These are phyloP conservation scores for Dermatemys mawii DNA, from an alignment of 2,113 vertebrate genomes.

Conservation along the genomic window DNA sequence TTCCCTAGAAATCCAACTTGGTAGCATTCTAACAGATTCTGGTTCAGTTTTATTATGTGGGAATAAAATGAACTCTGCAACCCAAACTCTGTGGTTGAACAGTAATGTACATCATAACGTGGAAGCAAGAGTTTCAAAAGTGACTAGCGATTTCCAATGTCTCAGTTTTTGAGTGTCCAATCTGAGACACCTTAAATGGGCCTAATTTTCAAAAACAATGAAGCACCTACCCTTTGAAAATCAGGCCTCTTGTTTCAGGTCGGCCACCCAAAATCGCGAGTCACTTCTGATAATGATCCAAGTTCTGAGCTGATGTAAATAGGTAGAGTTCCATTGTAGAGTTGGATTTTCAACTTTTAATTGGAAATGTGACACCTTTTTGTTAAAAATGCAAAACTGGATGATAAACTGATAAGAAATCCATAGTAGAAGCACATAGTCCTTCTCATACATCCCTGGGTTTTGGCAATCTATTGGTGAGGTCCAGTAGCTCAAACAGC, in stretches of 20 bases:
- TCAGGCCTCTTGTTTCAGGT: neutral
- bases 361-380: neutral
- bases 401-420: neutral
- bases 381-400: neutral
- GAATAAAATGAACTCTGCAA: neutral
- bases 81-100: rapidly evolving
- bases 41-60: neutral
- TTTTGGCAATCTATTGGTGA: neutral
- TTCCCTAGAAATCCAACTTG: neutral
- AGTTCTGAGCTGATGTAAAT: neutral
- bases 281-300: neutral
- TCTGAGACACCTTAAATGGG: neutral
- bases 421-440: neutral
- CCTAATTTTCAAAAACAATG: neutral
- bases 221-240: neutral
- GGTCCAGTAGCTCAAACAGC: neutral
- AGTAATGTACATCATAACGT: neutral
- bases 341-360: neutral
- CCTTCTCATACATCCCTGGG: neutral
- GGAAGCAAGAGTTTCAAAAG: neutral
- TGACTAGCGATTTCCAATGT: neutral
- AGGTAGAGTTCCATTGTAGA: neutral
- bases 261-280: neutral
- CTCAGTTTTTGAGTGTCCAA: neutral
- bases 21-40: neutral